Evolutionary conservation across 2,113 vertebrate genomes (phyloP).

Genomic region (Mobula hypostoma): DNA sequence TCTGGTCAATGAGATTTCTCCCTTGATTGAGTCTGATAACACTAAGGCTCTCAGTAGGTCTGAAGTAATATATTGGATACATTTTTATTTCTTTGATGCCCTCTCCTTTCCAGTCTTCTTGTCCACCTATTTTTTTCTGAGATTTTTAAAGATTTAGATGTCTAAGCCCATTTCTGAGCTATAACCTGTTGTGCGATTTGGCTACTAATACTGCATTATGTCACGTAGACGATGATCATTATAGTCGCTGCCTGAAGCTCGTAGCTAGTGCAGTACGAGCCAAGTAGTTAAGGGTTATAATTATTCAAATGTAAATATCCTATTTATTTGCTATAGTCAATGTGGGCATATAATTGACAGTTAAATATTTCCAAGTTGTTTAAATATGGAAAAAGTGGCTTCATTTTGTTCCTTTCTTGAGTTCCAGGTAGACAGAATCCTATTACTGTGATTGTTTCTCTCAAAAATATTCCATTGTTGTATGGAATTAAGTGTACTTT

Average conservation of each 20-base stretch:
- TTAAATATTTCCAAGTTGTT: not conserved
- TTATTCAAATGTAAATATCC: not conserved
- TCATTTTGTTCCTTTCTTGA: not conserved
- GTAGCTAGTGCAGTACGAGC: not conserved
- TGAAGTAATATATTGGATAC: not conserved
- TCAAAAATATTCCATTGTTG: constrained; percentile 25
- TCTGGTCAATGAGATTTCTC: not conserved
- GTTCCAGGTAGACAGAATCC: not conserved
- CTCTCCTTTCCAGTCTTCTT: not conserved
- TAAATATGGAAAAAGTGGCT: not conserved
- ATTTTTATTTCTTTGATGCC: not conserved
- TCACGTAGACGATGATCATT: not conserved
- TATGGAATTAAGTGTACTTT: not conserved
- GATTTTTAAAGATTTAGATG: not conserved
- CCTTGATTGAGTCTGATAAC: not conserved
- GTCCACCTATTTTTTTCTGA: not conserved
- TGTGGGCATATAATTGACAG: not conserved
- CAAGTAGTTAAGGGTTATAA: not conserved
- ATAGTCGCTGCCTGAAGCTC: not conserved
- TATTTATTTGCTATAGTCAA: not conserved
- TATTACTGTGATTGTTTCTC: not conserved
- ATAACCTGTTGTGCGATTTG: too few species aligned
- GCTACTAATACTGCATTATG: not conserved
- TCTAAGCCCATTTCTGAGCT: not conserved
- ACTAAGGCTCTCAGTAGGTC: not conserved